Conservation (phyloP, 2,797 vertebrate species). For the Anguilla pacifica region DNA sequence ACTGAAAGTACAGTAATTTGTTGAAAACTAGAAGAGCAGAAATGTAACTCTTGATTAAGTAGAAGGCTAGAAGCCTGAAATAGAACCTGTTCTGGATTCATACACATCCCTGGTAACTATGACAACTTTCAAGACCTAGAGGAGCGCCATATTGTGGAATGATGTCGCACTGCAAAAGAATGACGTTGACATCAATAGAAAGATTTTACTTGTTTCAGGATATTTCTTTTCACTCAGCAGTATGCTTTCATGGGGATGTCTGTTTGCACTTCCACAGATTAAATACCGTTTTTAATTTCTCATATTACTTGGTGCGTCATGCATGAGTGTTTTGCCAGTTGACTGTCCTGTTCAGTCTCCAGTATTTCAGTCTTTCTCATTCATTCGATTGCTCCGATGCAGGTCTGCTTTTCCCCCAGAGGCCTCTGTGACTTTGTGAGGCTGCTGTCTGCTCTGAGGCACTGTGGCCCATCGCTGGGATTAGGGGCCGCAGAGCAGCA, state of each 20-base stretch:
- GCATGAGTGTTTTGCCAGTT: neutral
- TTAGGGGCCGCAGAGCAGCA: slow-evolving; percentile 37
- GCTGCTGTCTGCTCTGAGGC: slow-evolving; percentile 47
- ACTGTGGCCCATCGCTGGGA: slow-evolving; percentile 51
- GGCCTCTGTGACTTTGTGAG: neutral
- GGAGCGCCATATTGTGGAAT: slow-evolving; percentile 33
- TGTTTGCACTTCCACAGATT: neutral
- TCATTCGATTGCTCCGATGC: neutral
- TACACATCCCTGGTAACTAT: slow-evolving; percentile 31
- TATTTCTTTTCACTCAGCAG: neutral
- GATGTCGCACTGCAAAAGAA: slow-evolving; percentile 26
- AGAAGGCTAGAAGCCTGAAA: slow-evolving; percentile 21
- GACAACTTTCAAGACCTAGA: slow-evolving; percentile 27
- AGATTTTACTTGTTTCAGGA: slow-evolving; percentile 4
- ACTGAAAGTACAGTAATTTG: neutral
- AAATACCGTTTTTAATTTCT: neutral
- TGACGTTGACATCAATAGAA: slow-evolving; percentile 30
- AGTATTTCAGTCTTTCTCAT: neutral
- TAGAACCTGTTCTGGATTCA: slow-evolving; percentile 33
- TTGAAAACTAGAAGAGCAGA: neutral
- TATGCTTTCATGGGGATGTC: slow-evolving; percentile 16
- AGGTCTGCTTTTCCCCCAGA: neutral
- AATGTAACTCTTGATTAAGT: slow-evolving; percentile 28
- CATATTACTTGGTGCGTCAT: neutral
- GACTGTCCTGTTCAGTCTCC: neutral